phyloP scores from a whole-genome alignment of 2,113 vertebrate species.

The Holacanthus passer region DNA sequence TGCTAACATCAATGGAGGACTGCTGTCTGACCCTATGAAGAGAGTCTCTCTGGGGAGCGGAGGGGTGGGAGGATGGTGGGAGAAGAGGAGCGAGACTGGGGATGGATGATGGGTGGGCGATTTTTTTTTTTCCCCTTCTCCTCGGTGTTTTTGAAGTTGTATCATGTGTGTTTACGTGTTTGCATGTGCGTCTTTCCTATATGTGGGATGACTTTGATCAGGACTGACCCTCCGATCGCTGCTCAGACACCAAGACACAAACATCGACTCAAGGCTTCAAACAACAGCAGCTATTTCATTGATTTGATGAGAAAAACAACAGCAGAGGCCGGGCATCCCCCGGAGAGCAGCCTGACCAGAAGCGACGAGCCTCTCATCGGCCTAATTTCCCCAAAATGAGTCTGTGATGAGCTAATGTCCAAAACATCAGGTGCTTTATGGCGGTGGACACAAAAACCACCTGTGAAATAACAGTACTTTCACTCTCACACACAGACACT shows the following conservation, averaged over 20 bases:
- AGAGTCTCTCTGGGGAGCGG: constrained; percentile 45
- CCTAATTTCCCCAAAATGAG: constrained; percentile 39
- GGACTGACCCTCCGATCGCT: background rate
- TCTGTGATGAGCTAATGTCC: constrained; percentile 5
- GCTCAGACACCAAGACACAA: background rate
- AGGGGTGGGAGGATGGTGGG: constrained; percentile 17
- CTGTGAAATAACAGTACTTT: background rate
- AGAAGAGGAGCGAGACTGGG: background rate
- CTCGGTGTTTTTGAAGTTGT: constrained; percentile 3
- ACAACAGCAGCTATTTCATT: constrained; percentile 1
- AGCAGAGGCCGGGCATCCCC: constrained; percentile 6
- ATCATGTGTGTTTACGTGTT: background rate
- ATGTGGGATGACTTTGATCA: background rate
- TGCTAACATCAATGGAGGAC: constrained; percentile 67
- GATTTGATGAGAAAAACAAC: constrained; percentile 44
- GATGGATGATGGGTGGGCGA: constrained; percentile 31
- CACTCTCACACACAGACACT: background rate
- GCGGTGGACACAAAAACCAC: background rate
- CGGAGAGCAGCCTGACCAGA: constrained; percentile 33
- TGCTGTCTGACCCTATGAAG: constrained; percentile 55
- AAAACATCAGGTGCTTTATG: background rate
- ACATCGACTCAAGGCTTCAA: constrained; percentile 7
- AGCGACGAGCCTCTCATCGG: constrained; percentile 27
- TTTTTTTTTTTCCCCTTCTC: background rate
- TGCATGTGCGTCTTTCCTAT: background rate